Evolutionary conservation across 2,113 vertebrate genomes (phyloP).

Genomic region (Suncus etruscus): DNA sequence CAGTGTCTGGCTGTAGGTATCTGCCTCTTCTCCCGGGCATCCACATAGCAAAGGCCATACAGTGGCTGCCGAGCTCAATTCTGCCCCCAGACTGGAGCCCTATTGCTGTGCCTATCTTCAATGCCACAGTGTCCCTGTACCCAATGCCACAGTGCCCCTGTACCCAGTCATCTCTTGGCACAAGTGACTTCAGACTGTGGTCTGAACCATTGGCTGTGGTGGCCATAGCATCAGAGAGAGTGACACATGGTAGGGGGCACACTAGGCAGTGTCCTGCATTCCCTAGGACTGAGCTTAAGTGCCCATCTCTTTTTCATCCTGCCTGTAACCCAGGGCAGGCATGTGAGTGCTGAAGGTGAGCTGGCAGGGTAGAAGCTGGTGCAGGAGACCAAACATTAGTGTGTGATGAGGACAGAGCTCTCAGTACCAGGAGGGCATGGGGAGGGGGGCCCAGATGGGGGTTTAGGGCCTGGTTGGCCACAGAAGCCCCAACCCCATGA

Average conservation of each 20-base stretch:
- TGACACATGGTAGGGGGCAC: too few relatives aligned
- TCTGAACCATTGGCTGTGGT: not conserved
- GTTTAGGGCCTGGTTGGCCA: too few relatives aligned
- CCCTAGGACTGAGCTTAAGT: not conserved
- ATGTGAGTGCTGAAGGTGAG: not conserved
- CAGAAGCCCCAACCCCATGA: too few relatives aligned
- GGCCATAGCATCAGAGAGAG: not conserved
- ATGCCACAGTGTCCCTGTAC: not conserved
- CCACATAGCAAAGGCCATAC: not conserved
- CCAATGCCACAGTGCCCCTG: not conserved
- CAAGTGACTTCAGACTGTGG: not conserved
- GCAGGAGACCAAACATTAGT: accelerated
- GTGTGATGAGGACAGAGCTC: not conserved
- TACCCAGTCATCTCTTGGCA: accelerated
- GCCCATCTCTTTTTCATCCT: not conserved
- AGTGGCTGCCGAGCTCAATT: not conserved
- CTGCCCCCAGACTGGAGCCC: not conserved
- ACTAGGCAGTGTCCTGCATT: not conserved
- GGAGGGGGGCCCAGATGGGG: too few relatives aligned
- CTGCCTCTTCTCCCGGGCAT: too few relatives aligned
- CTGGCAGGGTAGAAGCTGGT: accelerated
- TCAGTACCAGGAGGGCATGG: too few relatives aligned
- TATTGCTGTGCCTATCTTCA: not conserved
- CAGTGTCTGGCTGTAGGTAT: not conserved
- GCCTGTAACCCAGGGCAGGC: not conserved